Conservation (phyloP, 2,113 vertebrate species). For the Arenaria interpres region DNA sequence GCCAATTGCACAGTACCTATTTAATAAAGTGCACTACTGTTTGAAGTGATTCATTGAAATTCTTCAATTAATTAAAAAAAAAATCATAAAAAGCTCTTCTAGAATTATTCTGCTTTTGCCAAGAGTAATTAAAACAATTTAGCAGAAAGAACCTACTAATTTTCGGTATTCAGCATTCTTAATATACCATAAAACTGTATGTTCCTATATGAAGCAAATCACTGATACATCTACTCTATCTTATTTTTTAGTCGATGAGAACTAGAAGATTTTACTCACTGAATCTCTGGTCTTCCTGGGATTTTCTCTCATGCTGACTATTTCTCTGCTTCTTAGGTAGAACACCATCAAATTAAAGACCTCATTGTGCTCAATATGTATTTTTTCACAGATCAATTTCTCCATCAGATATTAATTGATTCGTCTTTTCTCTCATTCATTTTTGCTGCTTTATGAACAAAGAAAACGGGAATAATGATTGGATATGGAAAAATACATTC, state of each 20-base stretch:
- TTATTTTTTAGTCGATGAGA: background rate
- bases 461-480: background rate
- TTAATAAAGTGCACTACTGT: background rate
- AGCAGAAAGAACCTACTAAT: background rate
- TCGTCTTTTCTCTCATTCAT: background rate
- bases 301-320: background rate
- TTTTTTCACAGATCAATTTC: background rate
- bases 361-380: background rate
- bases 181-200: background rate
- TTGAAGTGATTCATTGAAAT: slow-evolving; percentile 11
- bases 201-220: background rate
- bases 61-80: slow-evolving; percentile 31
- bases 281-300: background rate
- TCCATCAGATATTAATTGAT: background rate
- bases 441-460: background rate
- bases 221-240: background rate
- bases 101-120: background rate
- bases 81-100: background rate
- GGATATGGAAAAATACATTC: background rate
- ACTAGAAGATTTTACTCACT: background rate
- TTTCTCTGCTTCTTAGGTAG: background rate
- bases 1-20: background rate
- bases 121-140: slow-evolving; percentile 35
- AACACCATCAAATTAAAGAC: background rate
- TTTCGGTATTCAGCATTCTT: background rate